Evolutionary conservation across 2,113 vertebrate species (phyloP).

Genomic region (Cryptomyrus ogoouensis): DNA sequence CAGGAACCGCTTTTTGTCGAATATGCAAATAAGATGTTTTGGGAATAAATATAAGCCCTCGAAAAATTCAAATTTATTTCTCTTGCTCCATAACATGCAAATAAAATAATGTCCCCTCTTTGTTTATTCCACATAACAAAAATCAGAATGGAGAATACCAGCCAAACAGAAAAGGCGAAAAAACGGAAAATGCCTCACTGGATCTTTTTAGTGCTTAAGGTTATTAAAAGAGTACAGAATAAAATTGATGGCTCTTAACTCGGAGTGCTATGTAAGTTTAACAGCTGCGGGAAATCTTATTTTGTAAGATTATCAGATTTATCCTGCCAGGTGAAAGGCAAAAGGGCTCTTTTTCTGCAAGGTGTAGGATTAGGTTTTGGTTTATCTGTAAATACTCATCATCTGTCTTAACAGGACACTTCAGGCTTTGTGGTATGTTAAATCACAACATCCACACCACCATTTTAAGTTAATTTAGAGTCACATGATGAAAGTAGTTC

Average conservation of each 20-base stretch:
- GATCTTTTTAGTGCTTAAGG: background rate
- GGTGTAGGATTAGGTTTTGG: slow-evolving; percentile 55
- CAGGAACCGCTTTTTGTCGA: background rate
- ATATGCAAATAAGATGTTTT: slow-evolving; percentile 2
- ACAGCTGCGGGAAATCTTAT: background rate
- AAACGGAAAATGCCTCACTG: background rate
- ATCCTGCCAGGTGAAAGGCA: slow-evolving; percentile 8
- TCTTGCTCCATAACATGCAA: background rate
- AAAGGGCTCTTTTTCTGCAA: slow-evolving; percentile 40
- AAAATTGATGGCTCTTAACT: background rate
- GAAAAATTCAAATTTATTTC: background rate
- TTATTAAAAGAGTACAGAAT: background rate
- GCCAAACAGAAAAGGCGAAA: background rate
- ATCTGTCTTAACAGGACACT: slow-evolving; percentile 51
- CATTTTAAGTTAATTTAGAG: slow-evolving; percentile 18
- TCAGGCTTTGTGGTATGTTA: slow-evolving; percentile 43
- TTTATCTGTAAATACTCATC: slow-evolving; percentile 65
- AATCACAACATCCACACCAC: slow-evolving; percentile 34
- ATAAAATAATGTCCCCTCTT: background rate
- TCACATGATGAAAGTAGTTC: slow-evolving; percentile 58
- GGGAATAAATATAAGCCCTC: background rate
- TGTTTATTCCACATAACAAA: background rate
- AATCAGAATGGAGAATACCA: background rate
- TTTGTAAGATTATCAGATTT: background rate
- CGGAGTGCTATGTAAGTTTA: background rate